These are phyloP conservation scores for Drosophila kambysellisi DNA, from an alignment of 2,888 invertebrate genomes.

Conservation along the genomic window DNA sequence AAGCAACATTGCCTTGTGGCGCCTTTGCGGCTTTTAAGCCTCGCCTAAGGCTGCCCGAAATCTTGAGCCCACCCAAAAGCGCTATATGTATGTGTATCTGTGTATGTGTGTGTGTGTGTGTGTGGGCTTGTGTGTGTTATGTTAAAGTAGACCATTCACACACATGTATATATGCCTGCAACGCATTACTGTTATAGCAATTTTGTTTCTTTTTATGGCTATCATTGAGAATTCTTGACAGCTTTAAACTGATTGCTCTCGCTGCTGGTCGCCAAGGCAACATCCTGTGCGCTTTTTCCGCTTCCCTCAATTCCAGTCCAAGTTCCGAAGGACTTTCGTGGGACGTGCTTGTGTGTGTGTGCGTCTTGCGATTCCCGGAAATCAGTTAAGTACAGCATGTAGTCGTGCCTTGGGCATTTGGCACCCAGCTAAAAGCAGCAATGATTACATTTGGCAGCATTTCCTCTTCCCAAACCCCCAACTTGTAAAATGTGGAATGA, in stretches of 20 bases:
- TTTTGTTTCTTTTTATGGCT: constrained; percentile 61
- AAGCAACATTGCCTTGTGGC: constrained; percentile 39
- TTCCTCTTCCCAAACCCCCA: constrained; percentile 27
- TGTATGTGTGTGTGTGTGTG: constrained; percentile 15
- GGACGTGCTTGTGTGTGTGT: constrained; percentile 19
- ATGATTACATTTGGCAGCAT: constrained; percentile 65
- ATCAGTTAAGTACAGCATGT: constrained; percentile 73
- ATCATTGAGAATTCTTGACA: constrained; percentile 65
- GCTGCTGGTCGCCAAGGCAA: constrained; percentile 52
- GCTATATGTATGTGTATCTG: constrained; percentile 7
- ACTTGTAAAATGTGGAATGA: constrained; percentile 35
- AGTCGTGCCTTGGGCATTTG: constrained; percentile 60
- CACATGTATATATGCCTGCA: constrained; percentile 42
- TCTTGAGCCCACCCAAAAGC: constrained; percentile 18
- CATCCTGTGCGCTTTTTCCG: constrained; percentile 40
- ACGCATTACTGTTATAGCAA: constrained; percentile 51
- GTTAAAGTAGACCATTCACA: constrained; percentile 55
- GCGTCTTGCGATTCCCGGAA: constrained; percentile 59
- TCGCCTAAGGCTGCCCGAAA: constrained; percentile 41
- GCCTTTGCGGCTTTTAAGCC: constrained; percentile 57
- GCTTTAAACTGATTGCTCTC: constrained; percentile 77
- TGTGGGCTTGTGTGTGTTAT: constrained; percentile 8
- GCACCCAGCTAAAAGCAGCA: constrained; percentile 58
- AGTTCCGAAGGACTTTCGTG: constrained; percentile 17
- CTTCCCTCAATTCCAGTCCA: constrained; percentile 20